These are phyloP conservation scores for Fulica atra DNA, from an alignment of 2,113 vertebrate species.

Conservation along the genomic window DNA sequence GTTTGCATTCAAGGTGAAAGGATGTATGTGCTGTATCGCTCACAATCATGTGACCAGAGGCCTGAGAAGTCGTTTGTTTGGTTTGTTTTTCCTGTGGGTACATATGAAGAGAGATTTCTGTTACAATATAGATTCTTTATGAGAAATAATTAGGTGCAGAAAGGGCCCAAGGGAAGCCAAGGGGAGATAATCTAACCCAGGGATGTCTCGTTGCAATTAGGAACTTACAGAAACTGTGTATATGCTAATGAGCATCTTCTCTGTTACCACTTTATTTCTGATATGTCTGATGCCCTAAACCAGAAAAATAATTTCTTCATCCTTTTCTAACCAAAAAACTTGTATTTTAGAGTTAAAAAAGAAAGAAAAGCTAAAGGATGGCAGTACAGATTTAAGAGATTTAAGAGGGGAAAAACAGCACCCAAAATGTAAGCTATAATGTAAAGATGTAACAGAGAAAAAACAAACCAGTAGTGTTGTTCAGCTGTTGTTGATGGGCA, in stretches of 20 bases:
- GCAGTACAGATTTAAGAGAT: not conserved
- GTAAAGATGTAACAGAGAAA: not conserved
- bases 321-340: not conserved
- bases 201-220: not conserved
- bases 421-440: not conserved
- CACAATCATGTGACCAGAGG: not conserved
- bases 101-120: not conserved
- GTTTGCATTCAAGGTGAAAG: not conserved
- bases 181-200: not conserved
- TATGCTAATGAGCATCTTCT: not conserved
- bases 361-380: not conserved
- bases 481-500: not conserved
- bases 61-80: not conserved
- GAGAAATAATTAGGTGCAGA: conserved; percentile 12
- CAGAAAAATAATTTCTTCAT: not conserved
- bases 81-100: not conserved
- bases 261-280: not conserved
- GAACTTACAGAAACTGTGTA: not conserved
- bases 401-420: not conserved
- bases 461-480: not conserved
- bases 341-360: not conserved
- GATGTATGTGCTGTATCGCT: not conserved
- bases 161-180: not conserved
- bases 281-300: not conserved
- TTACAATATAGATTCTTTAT: not conserved